Base-by-base conservation (phyloP, 2,797 vertebrate species). In the Pseudopleuronectes americanus region DNA sequence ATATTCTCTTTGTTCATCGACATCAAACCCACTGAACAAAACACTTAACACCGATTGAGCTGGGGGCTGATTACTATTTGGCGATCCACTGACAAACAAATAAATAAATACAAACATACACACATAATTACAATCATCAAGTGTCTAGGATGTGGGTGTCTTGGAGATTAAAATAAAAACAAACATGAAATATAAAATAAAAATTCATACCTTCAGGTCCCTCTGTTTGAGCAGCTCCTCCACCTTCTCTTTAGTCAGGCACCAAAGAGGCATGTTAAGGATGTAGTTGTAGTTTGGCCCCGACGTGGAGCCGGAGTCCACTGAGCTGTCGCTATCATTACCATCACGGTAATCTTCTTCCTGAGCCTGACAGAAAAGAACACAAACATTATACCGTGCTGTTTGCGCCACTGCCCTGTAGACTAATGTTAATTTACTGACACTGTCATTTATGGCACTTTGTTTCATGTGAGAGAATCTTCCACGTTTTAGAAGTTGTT, bases 241-340 rank as follows among this genome's bases (percentile, higher is more conserved):
- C 89, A 99, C 97, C 86, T 96, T 99, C 94, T 99, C 98, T 92
- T 99, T 99, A 6, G 95, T 95, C 86, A 99, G 94, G 85, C 96
- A 98, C 98, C 97, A 99, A 45, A 99, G 93, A 71, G 97, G 96
- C 98, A 99, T 99, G 90, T 97, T 98, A 87, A 99, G 95, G 88
- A 99, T 98, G 90, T 99, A 99, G 91, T 99, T 99, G 90, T 98
- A 99, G 90, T 98, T 96, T 13, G 98, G 97, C 67, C 97, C 97
- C 23, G 96, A 95, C 5, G 94, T 88, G 63, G 96, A 94, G 77
- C 96, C 96, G 0, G 96, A 98, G 80, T 96, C 95, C 47, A 96
- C 85, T 0, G 97, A 98, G 89, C 92, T 81, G 90, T 97, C 96
- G 14, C 98, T 98, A 23, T 96, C 95, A 1, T 92, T 92, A 43